These are phyloP conservation scores for Epizoanthus stellaris DNA, from an alignment of 92 coral and sea anemone genomes.

Conservation along the genomic window DNA sequence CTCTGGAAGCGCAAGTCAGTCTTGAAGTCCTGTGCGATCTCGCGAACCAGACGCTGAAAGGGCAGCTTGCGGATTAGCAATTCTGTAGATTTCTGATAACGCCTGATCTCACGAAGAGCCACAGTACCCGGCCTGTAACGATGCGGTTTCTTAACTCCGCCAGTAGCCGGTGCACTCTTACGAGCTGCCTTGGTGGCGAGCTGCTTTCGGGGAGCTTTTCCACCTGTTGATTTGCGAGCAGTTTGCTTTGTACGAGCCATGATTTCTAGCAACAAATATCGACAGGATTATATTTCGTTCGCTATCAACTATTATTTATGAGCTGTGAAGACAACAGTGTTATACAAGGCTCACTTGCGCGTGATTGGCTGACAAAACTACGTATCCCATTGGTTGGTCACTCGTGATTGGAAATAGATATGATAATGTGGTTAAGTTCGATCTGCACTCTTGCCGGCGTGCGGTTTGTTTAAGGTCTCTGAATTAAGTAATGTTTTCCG, in stretches of 20 bases:
- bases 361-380: slow-evolving; percentile 37
- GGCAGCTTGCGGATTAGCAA: too few relatives aligned
- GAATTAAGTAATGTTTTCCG: slow-evolving; percentile 1
- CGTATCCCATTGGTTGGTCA: slow-evolving; percentile 44
- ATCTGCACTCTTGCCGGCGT: slow-evolving; percentile 27
- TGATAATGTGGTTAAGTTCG: slow-evolving; percentile 11
- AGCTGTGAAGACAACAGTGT: slow-evolving; percentile 31
- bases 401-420: slow-evolving; percentile 16
- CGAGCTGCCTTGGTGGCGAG: too few relatives aligned
- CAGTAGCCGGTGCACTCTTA: too few relatives aligned
- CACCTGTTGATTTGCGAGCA: too few relatives aligned
- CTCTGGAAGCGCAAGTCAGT: too few relatives aligned
- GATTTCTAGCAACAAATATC: slow-evolving; percentile 34
- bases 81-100: too few relatives aligned
- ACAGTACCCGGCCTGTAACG: too few relatives aligned
- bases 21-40: too few relatives aligned
- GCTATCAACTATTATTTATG: slow-evolving; percentile 49
- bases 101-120: too few relatives aligned
- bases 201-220: too few relatives aligned
- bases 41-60: too few relatives aligned
- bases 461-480: slow-evolving; percentile 8
- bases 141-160: too few relatives aligned
- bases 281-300: slow-evolving; percentile 24
- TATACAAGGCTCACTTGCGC: slow-evolving; percentile 45
- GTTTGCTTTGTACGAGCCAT: slow-evolving; percentile 24